Base-by-base conservation (phyloP, 2,888 invertebrate species). In the Idaea aversata region DNA sequence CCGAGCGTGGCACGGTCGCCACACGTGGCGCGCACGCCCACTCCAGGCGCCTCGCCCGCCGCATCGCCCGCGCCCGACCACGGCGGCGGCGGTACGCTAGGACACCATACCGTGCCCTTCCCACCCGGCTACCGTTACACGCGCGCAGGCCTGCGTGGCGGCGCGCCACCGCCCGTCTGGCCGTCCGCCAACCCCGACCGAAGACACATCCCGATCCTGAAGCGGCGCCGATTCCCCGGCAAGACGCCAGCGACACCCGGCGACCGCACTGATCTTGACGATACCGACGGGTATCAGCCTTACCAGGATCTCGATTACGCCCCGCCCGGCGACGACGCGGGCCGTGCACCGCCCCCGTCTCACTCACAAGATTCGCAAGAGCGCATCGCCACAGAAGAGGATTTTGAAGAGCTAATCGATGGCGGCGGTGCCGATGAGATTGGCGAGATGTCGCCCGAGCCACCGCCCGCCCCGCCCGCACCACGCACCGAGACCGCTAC, bases 391-490 rank as follows among this genome's bases (percentile, higher is more conserved):
- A 95, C 95, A 0, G 94, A 94, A 72, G 95, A 95, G 82, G 95
- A 95, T 78, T 95, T 95, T 74, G 95, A 95, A 75, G 94, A 95
- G 70, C 82, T 95, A 25, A 95, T 95, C 58, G 95, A 95, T 72
- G 94, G 94, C 72, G 94, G 94, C 0, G 94, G 93, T 0, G 94
- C 94, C 69, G 94, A 95, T 63, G 91, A 90, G 61, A 13, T 13
- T 47, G 47, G 47, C 4, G 47, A 47, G 47, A 13, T 47, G 87
- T 87, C 16, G 91, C 93, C 75, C 59, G 61, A 4, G 61, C 74
- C 1, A 67, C 76, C 0, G 78, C 59, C 82, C 4, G 82, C 82
- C 77, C 88, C 91, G 7, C 87, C 93, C 61, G 84, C 92, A 62
- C 93, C 94, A 0, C 82, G 93, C 61, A 93, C 93, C 1, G 93